Percentiles rank a stretch among this genome's conserved stretches.
Conservation (phyloP, 2,797 vertebrate species). For the Heteromormyrus szaboi region DNA sequence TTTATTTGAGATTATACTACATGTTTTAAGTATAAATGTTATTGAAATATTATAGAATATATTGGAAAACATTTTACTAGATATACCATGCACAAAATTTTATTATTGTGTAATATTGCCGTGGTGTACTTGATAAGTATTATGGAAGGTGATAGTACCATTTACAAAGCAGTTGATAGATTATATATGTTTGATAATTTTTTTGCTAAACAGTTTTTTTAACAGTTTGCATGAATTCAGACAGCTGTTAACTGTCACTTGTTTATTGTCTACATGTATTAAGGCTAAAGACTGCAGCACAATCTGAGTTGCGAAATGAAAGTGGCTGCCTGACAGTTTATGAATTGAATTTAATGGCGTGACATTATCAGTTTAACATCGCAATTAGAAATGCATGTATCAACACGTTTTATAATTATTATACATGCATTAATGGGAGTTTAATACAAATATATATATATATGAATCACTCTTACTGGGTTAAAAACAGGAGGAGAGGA, state of each 20-base stretch:
- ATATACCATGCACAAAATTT: not conserved
- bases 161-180: not conserved
- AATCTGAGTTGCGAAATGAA: not conserved
- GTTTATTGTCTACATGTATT: not conserved
- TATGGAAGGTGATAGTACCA: not conserved
- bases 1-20: not conserved
- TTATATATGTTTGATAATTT: not conserved
- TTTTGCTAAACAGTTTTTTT: not conserved
- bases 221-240: not conserved
- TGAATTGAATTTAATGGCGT: not conserved
- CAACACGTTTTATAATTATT: not conserved
- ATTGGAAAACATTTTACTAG: not conserved
- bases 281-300: not conserved
- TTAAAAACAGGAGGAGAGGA: not conserved
- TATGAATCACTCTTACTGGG: not conserved
- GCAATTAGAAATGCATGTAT: not conserved
- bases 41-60: not conserved
- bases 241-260: not conserved
- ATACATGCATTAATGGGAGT: not conserved
- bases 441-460: not conserved
- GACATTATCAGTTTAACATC: not conserved
- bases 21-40: not conserved
- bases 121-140: not conserved
- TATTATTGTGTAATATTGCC: not conserved
- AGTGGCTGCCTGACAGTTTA: not conserved